A percentile compares a stretch with the other conserved stretches of the same genome.
phyloP scores from a whole-genome alignment of 2,888 invertebrate genomes.

The Erebia palarica region DNA sequence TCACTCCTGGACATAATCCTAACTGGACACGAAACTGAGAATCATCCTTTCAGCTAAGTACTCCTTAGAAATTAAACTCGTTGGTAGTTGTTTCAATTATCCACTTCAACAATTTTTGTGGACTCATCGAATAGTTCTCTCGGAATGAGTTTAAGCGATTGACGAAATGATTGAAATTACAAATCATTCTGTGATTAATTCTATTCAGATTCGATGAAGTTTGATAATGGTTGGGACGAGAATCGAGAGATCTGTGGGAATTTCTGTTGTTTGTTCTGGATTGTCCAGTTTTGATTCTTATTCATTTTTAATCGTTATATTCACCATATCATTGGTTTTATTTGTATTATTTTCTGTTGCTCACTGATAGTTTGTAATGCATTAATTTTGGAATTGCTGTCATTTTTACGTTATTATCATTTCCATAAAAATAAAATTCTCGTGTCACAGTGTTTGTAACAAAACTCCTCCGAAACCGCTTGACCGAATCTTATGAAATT shows the following conservation, averaged over 20 bases:
- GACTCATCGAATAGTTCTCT: slow-evolving; percentile 38
- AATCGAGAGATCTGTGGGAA: slow-evolving; percentile 54
- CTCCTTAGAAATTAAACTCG: slow-evolving; percentile 25
- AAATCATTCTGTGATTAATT: slow-evolving; percentile 50
- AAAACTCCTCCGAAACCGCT: no score
- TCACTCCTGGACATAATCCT: background rate
- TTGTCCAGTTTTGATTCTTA: slow-evolving; percentile 13
- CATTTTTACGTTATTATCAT: no score
- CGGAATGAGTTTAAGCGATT: slow-evolving; percentile 45
- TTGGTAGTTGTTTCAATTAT: slow-evolving; percentile 38
- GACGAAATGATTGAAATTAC: slow-evolving; percentile 49
- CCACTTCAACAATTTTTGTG: slow-evolving; percentile 36
- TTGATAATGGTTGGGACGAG: slow-evolving; percentile 48
- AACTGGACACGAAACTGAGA: background rate
- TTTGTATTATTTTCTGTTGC: background rate
- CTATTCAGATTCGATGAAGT: slow-evolving; percentile 49
- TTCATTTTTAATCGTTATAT: background rate
- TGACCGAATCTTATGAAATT: no score
- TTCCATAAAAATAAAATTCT: no score
- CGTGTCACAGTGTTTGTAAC: no score
- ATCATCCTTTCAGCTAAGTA: slow-evolving; percentile 15
- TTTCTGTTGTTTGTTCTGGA: slow-evolving; percentile 34
- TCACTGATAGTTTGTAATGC: background rate
- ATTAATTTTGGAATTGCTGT: no score
- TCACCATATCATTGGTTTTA: background rate